Conservation (phyloP, 2,888 invertebrate species). For the Listrodromus nycthemerus region DNA sequence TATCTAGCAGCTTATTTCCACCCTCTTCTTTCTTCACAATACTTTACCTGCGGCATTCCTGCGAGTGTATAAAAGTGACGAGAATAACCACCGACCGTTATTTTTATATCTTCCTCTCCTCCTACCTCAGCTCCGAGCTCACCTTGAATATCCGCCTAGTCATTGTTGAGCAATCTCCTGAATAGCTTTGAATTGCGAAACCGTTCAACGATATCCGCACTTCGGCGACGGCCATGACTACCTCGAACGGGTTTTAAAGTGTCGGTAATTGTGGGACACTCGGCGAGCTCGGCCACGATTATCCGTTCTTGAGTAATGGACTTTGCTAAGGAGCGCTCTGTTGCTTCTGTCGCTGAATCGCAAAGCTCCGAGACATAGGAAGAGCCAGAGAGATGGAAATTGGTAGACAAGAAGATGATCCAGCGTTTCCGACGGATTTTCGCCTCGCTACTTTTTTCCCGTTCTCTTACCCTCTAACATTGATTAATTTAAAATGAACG, state of each 20-base stretch:
- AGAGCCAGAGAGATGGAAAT: background rate
- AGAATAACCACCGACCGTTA: conserved; percentile 27
- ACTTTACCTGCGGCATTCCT: background rate
- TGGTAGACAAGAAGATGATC: background rate
- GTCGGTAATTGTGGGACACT: conserved; percentile 55
- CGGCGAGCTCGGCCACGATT: conserved; percentile 1
- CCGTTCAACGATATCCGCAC: conserved; percentile 59
- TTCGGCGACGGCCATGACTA: conserved; percentile 21
- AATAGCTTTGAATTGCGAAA: conserved; percentile 71
- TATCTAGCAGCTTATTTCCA: conserved; percentile 4
- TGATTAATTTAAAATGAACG: background rate
- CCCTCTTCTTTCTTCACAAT: conserved; percentile 25
- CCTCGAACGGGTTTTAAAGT: conserved; percentile 10
- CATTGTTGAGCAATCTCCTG: conserved; percentile 70
- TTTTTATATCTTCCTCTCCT: conserved; percentile 15
- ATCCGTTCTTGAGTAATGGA: conserved; percentile 60
- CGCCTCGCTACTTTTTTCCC: conserved; percentile 9
- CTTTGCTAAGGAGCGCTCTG: conserved; percentile 24
- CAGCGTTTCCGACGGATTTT: conserved; percentile 13
- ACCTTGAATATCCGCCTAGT: conserved; percentile 67
- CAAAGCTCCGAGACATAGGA: background rate
- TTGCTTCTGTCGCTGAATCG: conserved; percentile 17
- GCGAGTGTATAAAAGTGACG: conserved; percentile 15
- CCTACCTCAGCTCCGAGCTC: conserved; percentile 33
- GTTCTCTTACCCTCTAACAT: background rate